Evolutionary conservation across 2,888 invertebrate genomes (phyloP).

Genomic region (Dioctria linearis): DNA sequence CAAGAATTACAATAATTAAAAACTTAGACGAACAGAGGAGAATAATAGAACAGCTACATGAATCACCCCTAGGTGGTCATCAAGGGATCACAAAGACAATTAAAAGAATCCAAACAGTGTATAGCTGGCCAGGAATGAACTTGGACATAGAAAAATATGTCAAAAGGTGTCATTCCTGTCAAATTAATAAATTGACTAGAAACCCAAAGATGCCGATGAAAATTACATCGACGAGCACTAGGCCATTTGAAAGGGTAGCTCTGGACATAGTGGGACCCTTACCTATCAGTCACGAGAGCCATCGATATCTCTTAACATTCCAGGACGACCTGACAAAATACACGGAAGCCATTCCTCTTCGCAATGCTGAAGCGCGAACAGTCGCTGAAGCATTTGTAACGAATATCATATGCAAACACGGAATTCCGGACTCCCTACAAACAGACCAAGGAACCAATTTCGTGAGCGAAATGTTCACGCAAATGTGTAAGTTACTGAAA

Average conservation of each 20-base stretch:
- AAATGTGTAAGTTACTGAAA: slow-evolving; percentile 40
- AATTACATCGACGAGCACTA: neutral
- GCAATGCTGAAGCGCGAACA: neutral
- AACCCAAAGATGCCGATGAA: neutral
- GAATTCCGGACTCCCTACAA: neutral
- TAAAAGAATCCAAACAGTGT: neutral
- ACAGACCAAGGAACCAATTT: slow-evolving; percentile 19
- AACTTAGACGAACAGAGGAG: too few relatives aligned
- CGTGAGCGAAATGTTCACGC: slow-evolving; percentile 58
- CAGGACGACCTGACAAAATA: too few relatives aligned
- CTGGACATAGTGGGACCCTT: too few relatives aligned
- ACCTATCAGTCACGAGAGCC: too few relatives aligned
- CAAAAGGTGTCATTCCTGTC: neutral
- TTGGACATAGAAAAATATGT: neutral
- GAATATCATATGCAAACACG: slow-evolving; percentile 4
- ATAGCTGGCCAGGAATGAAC: neutral
- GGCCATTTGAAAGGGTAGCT: neutral
- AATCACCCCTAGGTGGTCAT: neutral
- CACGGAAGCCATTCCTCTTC: neutral
- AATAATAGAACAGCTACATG: neutral
- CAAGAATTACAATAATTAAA: too few relatives aligned
- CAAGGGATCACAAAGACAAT: neutral
- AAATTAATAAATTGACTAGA: neutral
- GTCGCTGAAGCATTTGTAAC: neutral
- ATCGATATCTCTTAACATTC: too few relatives aligned